Percentiles rank a stretch among this genome's conserved stretches.
Conservation (phyloP, 1,140 invertebrate genomes). For the Delia radicum region DNA sequence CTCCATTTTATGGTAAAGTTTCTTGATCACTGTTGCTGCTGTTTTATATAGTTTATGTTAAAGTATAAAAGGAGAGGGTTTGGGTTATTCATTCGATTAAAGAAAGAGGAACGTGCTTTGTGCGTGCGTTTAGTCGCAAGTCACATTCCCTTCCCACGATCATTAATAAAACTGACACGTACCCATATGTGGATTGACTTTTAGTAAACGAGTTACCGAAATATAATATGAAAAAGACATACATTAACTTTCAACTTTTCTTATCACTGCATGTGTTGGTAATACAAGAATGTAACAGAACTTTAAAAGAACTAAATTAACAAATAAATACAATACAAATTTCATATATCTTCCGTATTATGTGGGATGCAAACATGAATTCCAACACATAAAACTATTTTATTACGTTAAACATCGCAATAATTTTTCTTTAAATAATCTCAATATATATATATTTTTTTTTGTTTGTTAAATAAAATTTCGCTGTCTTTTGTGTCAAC, state of each 20-base stretch:
- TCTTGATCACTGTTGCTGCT: not conserved
- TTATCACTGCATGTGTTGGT: not conserved
- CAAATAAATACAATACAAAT: too few species aligned
- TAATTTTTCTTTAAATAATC: too few species aligned
- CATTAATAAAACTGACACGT: conserved; percentile 49
- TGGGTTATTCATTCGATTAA: not conserved
- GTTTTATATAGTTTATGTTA: not conserved
- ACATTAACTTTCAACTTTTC: conserved; percentile 1
- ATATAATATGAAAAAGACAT: conserved; percentile 8
- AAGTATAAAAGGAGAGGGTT: not conserved
- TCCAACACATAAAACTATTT: too few species aligned
- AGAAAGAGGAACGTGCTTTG: conserved; percentile 10
- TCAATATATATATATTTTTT: too few species aligned
- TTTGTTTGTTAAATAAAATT: too few species aligned
- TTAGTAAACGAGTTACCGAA: conserved; percentile 26
- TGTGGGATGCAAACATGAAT: too few species aligned
- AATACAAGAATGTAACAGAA: not conserved
- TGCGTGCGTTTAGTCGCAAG: conserved; percentile 21
- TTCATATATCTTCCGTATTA: too few species aligned
- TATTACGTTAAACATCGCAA: too few species aligned
- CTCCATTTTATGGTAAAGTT: not conserved
- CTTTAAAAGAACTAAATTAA: not conserved
- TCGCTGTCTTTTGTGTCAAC: too few species aligned
- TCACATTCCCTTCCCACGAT: conserved; percentile 40
- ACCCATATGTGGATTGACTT: conserved; percentile 36